Base-by-base conservation (phyloP, 2,797 vertebrate genomes). In the Myotis vivesi region DNA sequence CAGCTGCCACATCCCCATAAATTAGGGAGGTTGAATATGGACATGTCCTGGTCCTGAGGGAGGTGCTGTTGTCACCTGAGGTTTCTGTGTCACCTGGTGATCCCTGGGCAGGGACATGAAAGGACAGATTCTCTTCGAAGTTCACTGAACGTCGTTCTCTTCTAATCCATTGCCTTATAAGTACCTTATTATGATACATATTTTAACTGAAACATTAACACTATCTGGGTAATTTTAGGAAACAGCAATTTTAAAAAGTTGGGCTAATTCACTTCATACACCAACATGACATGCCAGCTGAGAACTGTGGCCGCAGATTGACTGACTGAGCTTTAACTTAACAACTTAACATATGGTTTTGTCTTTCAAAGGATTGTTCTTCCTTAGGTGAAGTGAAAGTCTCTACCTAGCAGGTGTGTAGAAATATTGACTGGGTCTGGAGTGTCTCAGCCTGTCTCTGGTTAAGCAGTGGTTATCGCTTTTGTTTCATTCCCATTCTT, bases 401-500 rank as follows among this genome's bases (percentile, higher is more conserved):
- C 41, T 87, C 81, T 91, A 13, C 10, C 33, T 46, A 22, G 5
- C 20, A 17, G 71, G 19, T 87, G 36, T 90, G 38, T 71, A 76
- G 87, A 92, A 57, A 69, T 77, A 55, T 12, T 46, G 44, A 38
- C 12, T 12, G 44, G 20, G 33, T 69, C 66, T 69, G 3, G 51
- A 94, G 4, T 44, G 17, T 75, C 57, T 91, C n/a, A 69, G 38
- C 77, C 33, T 71, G 23, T 81, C 46, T 87, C 49, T 87, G 33
- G 6, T 72, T 81, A 73, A 84, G n/a, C 3, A 86, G 49, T 9
- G 53, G 17, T 57, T 51, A 76, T 75, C 20, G 6, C 28, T 81
- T 88, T 87, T 88, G 23, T 89, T 83, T 90, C 46, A 71, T 93
- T 87, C 77, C 44, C 44, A 53, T 64, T 71, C 36, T 87, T 15